These are phyloP conservation scores for Platerodrilus igneus DNA, from an alignment of 2,888 invertebrate genomes.

Conservation along the genomic window DNA sequence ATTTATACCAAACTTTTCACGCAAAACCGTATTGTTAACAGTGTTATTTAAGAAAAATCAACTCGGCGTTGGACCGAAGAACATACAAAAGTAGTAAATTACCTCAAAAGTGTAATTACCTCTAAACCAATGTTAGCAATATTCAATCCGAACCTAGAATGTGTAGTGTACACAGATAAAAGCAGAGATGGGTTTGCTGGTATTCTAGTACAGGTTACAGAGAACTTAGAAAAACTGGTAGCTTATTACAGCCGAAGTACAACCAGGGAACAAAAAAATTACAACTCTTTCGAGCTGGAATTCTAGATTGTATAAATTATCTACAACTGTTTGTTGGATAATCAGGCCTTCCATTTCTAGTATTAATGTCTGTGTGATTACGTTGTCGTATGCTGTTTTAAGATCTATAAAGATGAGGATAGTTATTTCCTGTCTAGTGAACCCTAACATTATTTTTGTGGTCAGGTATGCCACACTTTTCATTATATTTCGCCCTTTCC, in stretches of 20 bases:
- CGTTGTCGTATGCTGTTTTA: too few relatives aligned
- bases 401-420: too few relatives aligned
- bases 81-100: not conserved
- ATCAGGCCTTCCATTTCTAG: too few relatives aligned
- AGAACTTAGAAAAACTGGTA: slow-evolving; percentile 13
- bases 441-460: too few relatives aligned
- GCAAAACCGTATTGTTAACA: slow-evolving; percentile 8
- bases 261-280: slow-evolving; percentile 13
- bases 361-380: too few relatives aligned
- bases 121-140: slow-evolving; percentile 17
- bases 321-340: too few relatives aligned
- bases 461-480: too few relatives aligned
- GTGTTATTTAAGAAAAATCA: slow-evolving; percentile 18
- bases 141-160: slow-evolving; percentile 17
- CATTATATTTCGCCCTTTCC: too few relatives aligned
- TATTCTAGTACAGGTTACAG: slow-evolving; percentile 16
- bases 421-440: too few relatives aligned
- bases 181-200: slow-evolving; percentile 21
- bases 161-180: slow-evolving; percentile 21
- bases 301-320: too few relatives aligned
- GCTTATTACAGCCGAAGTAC: slow-evolving; percentile 21
- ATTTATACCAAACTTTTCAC: slow-evolving; percentile 16
- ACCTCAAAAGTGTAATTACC: slow-evolving; percentile 3
- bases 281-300: slow-evolving; percentile 25
- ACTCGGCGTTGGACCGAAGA: slow-evolving; percentile 6